Base-by-base conservation (phyloP, 2,888 invertebrate genomes). In the Drosophila kambysellisi region DNA sequence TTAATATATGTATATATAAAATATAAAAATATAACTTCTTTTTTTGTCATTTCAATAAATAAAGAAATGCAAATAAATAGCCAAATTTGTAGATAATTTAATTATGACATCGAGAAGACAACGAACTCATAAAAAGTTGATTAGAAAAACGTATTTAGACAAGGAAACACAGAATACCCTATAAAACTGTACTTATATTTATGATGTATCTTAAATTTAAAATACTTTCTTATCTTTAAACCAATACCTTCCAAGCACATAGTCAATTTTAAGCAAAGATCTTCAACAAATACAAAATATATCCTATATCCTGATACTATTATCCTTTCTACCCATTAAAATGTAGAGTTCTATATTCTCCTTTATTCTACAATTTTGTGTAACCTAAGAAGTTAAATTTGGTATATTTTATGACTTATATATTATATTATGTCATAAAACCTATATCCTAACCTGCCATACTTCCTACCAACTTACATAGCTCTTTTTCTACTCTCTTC, bases 21-120 rank as follows among this genome's bases (percentile, higher is more conserved):
- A 7, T 20, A n/a, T n/a, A 3, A 15, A 11, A 11, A 6, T 39
- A 17, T 39, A 8, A 17, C 8, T 11, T 11, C n/a, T 43, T 6
- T 20, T 8, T 39, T 2, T 39, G 11, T n/a, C 11, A 20, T 43
- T 43, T n/a, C 41, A 41, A 41, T 41, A 15, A 1, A 48, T 52
- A 51, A 30, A 50, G 33, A 51, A 32, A 52, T 32, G 50, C 51
- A 50, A 41, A 46, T 56, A 29, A 39, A 32, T 37, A 50, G 46
- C 17, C 32, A 63, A 52, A 60, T 37, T 39, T 41, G 54, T 37
- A 65, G 4, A 71, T 56, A 51, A 76, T 65, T 68, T 54, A 67
- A 64, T 81, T 61, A 69, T 63, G 77, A 51, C 65, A 66, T 60
- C 43, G 46, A 37, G 35, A 54, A 69, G 39, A 48, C 48, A 64